These are phyloP conservation scores for Chrysolina oricalcia DNA, from an alignment of 2,888 invertebrate species.

Conservation along the genomic window DNA sequence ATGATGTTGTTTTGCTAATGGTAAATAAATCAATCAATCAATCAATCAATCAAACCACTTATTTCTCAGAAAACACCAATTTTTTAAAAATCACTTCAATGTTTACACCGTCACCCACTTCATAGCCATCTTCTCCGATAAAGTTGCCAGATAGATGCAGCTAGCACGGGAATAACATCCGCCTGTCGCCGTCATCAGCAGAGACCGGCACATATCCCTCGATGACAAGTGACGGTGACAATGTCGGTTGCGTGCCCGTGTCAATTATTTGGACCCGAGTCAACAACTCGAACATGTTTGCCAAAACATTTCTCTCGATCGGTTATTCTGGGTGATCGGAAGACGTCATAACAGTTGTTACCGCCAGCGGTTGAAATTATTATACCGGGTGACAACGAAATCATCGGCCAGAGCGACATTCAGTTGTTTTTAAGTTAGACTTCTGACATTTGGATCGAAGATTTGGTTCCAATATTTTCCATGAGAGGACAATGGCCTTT, in stretches of 20 bases:
- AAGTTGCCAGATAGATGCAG: constrained; percentile 25
- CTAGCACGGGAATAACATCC: constrained; percentile 31
- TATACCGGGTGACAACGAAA: too few species aligned
- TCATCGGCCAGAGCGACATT: too few species aligned
- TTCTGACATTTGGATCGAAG: too few species aligned
- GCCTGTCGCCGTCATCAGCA: constrained; percentile 15
- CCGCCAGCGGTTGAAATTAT: neutral
- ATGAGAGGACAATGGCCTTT: too few species aligned
- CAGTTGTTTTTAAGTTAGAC: too few species aligned
- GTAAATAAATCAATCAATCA: too few species aligned
- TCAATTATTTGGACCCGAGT: constrained; percentile 59
- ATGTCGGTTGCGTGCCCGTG: constrained; percentile 38
- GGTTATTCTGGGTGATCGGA: neutral
- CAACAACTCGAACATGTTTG: constrained; percentile 58
- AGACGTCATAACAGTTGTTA: neutral
- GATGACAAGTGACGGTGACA: constrained; percentile 33
- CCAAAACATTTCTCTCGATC: constrained; percentile 52
- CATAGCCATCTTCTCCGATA: neutral
- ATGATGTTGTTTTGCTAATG: too few species aligned
- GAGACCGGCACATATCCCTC: constrained; percentile 31
- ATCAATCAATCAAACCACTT: too few species aligned
- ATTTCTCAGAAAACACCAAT: too few species aligned
- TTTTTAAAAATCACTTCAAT: too few species aligned
- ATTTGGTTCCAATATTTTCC: too few species aligned
- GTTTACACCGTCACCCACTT: neutral